Base-by-base conservation (phyloP, 2,888 invertebrate species). In the Pristionchus entomophagus region DNA sequence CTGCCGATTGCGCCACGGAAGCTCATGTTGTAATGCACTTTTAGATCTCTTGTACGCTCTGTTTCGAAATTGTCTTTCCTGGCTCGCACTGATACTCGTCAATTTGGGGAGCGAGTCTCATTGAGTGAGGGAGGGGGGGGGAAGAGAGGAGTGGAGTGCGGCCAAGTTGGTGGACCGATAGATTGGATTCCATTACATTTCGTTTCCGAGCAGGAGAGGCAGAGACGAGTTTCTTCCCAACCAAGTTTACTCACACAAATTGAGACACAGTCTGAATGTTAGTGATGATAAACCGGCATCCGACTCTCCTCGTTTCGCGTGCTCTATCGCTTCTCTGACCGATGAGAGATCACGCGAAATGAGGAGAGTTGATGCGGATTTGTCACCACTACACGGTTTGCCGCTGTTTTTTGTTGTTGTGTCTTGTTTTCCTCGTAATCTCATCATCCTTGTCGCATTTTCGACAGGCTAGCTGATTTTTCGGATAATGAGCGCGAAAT, bases 1-100 rank as follows among this genome's bases (percentile, higher is more conserved):
- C 97, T 97, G 89, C 89, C 89, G 88, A 89, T 89, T 89, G 89
- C 89, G 89, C 89, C 89, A 89, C 89, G 89, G 88, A 89, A 89
- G 89, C 89, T 2, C n/a, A n/a, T 12, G 41, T 8, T 29, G 22
- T n/a, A 22, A 2, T 6, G 10, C 3, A 45, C 45, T 45, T 6
- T 14, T 45, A 6, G 45, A 45, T 45, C 8, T 45, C 45, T n/a
- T n/a, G n/a, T n/a, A n/a, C n/a, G n/a, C n/a, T n/a, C n/a, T n/a
- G n/a, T n/a, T n/a, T n/a, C n/a, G n/a, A n/a, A 45, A 45, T 10
- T 45, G 45, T 45, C 14, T 6, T 14, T 45, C 45, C 6, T 45
- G 14, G 8, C 45, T 10, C 14, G 45, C 45, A 10, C 6, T 45
- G 45, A 6, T 45, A 10, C 8, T 45, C 45, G 8, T 45, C 45